Base-by-base conservation (phyloP, 2,113 vertebrate genomes). In the Ophthalmotilapia sp. region DNA sequence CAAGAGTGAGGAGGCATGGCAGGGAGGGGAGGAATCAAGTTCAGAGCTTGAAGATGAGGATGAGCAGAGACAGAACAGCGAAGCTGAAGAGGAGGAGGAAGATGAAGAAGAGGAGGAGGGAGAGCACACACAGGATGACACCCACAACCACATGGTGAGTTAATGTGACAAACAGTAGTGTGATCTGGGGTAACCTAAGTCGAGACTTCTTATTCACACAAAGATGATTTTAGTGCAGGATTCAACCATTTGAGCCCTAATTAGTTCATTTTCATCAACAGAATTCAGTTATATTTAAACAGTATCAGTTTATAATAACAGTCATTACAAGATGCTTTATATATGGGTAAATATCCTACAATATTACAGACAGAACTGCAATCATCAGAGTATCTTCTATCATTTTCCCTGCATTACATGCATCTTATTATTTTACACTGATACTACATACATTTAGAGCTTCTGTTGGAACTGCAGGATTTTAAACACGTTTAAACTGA, bases 31-130 rank as follows among this genome's bases (percentile, higher is more conserved):
- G 75, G 92, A 85, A 54, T 90, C 88, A 3, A 82, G 83, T 84
- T 93, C 91, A 2, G 93, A 94, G 75, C 83, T 88, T 31, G 92
- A 91, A 17, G 89, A 92, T 2, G 85, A 88, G 40, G 89, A 88
- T 53, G 89, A 85, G 77, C 85, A 62, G 68, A 89, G 89, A 82
- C 87, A 82, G 79, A 90, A 83, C 90, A 92, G 93, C 1, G 87
- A 90, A 29, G 88, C 75, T 1, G 93, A 90, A 26, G 92, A 92
- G 26, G 90, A 92, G 29, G 91, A 86, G 13, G 90, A 84, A 8
- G 89, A 87, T 3, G 77, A 89, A 3, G 86, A 80, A 8, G 88
- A 91, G 4, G 83, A 84, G 9, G 86, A 87, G 3, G 83, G 82
- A 81, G 91, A 91, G 12, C 93, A 92, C 86, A 89, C 53, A 9